Base-by-base conservation (phyloP, 2,888 invertebrate species). In the Oxystoma pomonae region DNA sequence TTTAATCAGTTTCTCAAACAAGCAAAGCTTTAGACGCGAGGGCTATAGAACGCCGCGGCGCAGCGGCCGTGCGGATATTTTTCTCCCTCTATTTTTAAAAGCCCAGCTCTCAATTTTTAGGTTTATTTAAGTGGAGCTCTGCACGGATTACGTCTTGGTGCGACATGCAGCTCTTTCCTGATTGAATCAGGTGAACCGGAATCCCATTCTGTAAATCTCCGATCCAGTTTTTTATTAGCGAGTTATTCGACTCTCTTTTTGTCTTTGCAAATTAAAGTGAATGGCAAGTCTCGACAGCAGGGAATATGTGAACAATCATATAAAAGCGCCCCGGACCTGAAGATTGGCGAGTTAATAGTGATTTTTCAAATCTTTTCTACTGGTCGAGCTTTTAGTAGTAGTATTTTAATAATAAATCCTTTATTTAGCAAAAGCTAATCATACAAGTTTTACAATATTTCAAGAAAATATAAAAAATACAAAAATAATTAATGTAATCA, bases 1-100 rank as follows among this genome's bases (percentile, higher is more conserved):
- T 79, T 80, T 80, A 80, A 80, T 80, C 79, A 80, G 77, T 72
- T 78, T 76, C 79, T 80, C 80, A 79, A 80, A 80, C 79, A 79
- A 73, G 72, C 62, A 62, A 63, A 65, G 67, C 67, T 67, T 67
- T 66, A 67, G 67, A 67, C 64, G 66, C 57, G 18, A 18, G 55
- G 1, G 66, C 62, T 59, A 22, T 58, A 59, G 57, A 58, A 61
- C 64, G 59, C 51, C 63, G 56, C 61, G 67, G 53, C 17, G 5
- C 16, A 16, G n/a, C 64, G 61, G 64, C 64, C 53, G 55, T n/a
- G 66, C 67, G 35, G 68, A 70, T 70, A 72, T 72, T 74, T 74
- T 74, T 72, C 70, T 66, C 74, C 72, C 73, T 74, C 72, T 74
- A 70, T 75, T 76, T 77, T 72, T 73, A 72, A 68, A 72, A 72